These are phyloP conservation scores for Tetragonula clypearis DNA, from an alignment of 1,140 invertebrate species.

Conservation along the genomic window DNA sequence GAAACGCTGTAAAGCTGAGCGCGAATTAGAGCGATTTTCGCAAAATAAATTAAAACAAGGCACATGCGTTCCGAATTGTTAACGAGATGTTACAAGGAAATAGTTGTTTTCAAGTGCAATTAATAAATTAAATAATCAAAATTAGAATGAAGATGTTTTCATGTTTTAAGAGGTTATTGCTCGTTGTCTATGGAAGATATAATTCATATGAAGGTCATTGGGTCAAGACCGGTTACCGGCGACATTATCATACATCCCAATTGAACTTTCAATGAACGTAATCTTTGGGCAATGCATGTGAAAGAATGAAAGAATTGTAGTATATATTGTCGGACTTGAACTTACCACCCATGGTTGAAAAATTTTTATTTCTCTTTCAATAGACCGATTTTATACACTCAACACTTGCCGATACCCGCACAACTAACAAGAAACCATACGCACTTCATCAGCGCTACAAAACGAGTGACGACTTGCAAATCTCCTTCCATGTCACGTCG, in stretches of 20 bases:
- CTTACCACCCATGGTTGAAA: constrained; percentile 74
- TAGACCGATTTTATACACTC: constrained; percentile 62
- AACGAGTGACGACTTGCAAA: constrained; percentile 65
- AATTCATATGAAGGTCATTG: constrained; percentile 75
- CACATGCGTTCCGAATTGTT: neutral
- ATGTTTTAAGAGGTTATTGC: constrained; percentile 33
- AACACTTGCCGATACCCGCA: constrained; percentile 66
- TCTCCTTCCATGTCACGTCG: constrained; percentile 43
- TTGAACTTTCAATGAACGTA: constrained; percentile 42
- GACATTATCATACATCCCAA: constrained; percentile 52
- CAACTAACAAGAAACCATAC: constrained; percentile 65
- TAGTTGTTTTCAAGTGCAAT: neutral
- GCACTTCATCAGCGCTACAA: constrained; percentile 65
- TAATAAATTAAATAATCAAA: neutral
- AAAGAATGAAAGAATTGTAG: neutral
- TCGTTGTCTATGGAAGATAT: constrained; percentile 36
- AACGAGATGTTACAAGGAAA: neutral
- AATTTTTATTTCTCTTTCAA: constrained; percentile 47
- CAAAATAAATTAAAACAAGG: constrained; percentile 44
- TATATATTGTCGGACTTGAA: neutral
- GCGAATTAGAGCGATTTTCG: constrained; percentile 10
- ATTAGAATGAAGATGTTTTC: constrained; percentile 3
- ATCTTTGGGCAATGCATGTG: neutral
- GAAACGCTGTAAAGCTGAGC: neutral
- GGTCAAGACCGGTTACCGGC: constrained; percentile 72